These are phyloP conservation scores for Apamea anceps DNA, from an alignment of 2,888 invertebrate genomes.

Conservation along the genomic window DNA sequence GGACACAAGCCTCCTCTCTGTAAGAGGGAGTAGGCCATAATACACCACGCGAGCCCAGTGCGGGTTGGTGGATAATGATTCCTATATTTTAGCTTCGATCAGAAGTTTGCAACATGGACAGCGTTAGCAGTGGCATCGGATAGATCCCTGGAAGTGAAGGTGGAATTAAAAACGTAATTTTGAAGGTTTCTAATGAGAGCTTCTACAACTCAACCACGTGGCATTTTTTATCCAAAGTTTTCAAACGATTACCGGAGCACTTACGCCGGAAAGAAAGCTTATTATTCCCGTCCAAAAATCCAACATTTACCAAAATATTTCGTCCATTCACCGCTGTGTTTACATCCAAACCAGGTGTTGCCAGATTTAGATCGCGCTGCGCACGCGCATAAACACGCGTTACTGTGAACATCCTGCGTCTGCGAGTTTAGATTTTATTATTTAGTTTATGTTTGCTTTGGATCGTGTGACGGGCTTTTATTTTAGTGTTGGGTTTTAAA, in stretches of 20 bases:
- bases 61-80: not conserved
- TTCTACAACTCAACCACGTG: not conserved
- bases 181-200: too few species aligned
- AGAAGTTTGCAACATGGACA: not conserved
- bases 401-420: constrained; percentile 70
- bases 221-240: not conserved
- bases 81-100: not conserved
- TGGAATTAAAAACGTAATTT: not conserved
- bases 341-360: constrained; percentile 60
- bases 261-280: constrained; percentile 35
- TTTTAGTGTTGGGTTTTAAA: constrained; percentile 36
- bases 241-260: constrained; percentile 1
- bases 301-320: constrained; percentile 40
- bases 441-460: constrained; percentile 54
- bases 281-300: constrained; percentile 41
- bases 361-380: constrained; percentile 57
- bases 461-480: constrained; percentile 36
- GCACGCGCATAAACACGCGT: constrained; percentile 67
- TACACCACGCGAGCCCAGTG: too few species aligned
- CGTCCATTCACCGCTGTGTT: constrained; percentile 57
- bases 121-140: not conserved
- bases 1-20: not conserved
- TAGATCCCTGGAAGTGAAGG: not conserved
- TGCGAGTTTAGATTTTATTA: constrained; percentile 61
- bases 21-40: not conserved